phyloP scores from a whole-genome alignment of 2,113 vertebrate genomes.

The Corynorhinus townsendii region DNA sequence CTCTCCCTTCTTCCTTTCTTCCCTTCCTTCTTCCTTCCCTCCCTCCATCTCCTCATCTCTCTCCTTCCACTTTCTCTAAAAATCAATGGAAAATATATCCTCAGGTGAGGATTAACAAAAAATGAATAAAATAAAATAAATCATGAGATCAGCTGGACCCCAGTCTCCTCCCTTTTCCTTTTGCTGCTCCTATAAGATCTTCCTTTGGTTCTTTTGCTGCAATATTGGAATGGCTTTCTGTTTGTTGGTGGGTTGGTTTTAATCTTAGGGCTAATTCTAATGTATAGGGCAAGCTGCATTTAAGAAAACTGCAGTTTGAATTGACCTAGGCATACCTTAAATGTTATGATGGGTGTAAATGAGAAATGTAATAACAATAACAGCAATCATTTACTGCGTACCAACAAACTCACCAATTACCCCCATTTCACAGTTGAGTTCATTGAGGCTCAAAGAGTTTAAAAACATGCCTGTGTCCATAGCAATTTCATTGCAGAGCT shows the following conservation, averaged over 20 bases:
- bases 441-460: background rate
- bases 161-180: background rate
- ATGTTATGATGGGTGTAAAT: background rate
- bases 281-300: background rate
- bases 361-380: background rate
- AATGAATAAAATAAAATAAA: background rate
- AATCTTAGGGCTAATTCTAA: background rate
- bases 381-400: background rate
- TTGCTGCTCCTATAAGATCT: background rate
- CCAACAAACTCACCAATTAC: background rate
- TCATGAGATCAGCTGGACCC: background rate
- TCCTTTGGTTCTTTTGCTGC: background rate
- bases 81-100: no score
- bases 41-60: no score
- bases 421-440: background rate
- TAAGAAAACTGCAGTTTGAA: background rate
- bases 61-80: no score
- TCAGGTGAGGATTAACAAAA: no score
- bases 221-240: background rate
- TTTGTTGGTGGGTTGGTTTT: background rate
- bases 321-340: background rate
- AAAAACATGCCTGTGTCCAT: background rate
- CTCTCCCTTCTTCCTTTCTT: no score
- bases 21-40: no score
- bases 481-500: background rate